Base-by-base conservation (phyloP, 2,113 vertebrate species). In the Actenoides lindsayi region DNA sequence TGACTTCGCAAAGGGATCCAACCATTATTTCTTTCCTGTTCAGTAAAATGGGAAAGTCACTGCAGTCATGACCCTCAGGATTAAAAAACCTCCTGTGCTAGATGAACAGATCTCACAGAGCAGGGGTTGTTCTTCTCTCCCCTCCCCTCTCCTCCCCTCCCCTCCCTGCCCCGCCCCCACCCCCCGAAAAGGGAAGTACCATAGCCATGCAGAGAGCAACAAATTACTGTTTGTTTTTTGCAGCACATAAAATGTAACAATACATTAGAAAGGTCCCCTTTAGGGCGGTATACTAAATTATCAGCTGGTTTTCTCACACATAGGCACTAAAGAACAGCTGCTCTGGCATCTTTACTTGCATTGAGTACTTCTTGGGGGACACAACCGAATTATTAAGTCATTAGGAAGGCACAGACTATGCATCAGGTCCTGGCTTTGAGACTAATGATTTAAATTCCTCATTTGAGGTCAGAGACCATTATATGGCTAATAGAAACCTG, bases 61-160 rank as follows among this genome's bases (percentile, higher is more conserved):
- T 59, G 17, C 10, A 71, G 23, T 50, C 42, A 31, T 20, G 14
- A 86, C 13, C 4, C 8, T 18, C 17, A 14, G 4, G 27, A 44
- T 53, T 19, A 63, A 35, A 74, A 50, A 68, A 16, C 10, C 9
- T 77, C 9, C n/a, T 73, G 14, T 75, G 31, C 46, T 39, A 68
- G 48, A 80, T n/a, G 15, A 80, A 87, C 10, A 69, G 35, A 42
- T 41, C 33, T 46, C 50, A 89, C 35, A 20, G 10, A 83, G 30
- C 9, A 39, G 11, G 1, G 10, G 4, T 81, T 54, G 9, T 28
- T 68, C 62, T 51, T 46, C 13, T 2, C 30, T 10, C 4, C 7
- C 3, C 4, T 2, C 3, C 1, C 56, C 31, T 41, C 41, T 12
- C 5, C 13, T 12, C 41, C 41, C 12, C 41, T 5, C 41, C 41